phyloP scores from a whole-genome alignment of 2,888 invertebrate species.

The Drosophila incognita region DNA sequence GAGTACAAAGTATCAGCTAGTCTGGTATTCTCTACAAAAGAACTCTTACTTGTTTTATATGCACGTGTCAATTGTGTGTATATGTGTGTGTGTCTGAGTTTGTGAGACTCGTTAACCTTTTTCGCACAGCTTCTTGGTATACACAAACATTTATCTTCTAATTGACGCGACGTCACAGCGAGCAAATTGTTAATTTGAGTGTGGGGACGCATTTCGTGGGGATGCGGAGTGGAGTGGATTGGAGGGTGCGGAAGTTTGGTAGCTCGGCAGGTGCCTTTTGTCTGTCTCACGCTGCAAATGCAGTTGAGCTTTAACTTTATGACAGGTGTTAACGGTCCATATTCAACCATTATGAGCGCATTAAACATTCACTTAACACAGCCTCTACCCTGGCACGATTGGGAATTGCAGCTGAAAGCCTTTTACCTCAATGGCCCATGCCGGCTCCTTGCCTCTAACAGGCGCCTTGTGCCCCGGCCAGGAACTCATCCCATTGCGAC shows the following conservation, averaged over 20 bases:
- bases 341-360: conserved; percentile 60
- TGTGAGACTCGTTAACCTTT: conserved; percentile 68
- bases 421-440: conserved; percentile 33
- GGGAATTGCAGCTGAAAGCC: conserved; percentile 51
- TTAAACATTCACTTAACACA: conserved; percentile 63
- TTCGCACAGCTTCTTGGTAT: conserved; percentile 54
- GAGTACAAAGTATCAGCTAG: background rate
- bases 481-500: background rate
- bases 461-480: background rate
- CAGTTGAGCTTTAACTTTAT: conserved; percentile 69
- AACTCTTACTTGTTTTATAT: conserved; percentile 35
- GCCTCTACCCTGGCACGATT: conserved; percentile 23
- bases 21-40: background rate
- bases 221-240: background rate
- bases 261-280: conserved; percentile 16
- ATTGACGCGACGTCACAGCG: conserved; percentile 59
- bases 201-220: conserved; percentile 43
- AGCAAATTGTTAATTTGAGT: conserved; percentile 62
- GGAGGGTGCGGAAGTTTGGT: background rate
- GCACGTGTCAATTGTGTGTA: conserved; percentile 16
- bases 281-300: conserved; percentile 44
- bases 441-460: conserved; percentile 3
- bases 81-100: conserved; percentile 24
- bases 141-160: conserved; percentile 71
- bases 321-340: conserved; percentile 68